phyloP scores from a whole-genome alignment of 1,140 invertebrate species.

The Diorhabda sublineata region DNA sequence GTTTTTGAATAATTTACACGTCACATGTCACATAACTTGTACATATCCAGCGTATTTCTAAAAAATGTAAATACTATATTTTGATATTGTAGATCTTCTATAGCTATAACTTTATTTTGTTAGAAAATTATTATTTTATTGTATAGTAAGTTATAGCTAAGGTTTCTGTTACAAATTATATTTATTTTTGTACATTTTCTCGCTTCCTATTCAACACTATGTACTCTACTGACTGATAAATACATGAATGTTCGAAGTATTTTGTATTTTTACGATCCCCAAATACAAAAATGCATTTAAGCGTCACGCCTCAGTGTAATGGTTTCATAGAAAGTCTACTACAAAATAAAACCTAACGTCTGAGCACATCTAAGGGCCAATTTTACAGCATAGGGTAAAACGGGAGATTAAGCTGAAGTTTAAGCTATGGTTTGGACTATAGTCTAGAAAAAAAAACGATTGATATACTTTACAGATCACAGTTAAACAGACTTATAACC shows the following conservation, averaged over 20 bases:
- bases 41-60: slow-evolving; percentile 19
- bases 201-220: slow-evolving; percentile 9
- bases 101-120: slow-evolving; percentile 6
- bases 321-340: too few relatives aligned
- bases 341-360: too few relatives aligned
- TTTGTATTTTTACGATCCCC: not conserved
- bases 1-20: not conserved
- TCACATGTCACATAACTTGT: slow-evolving; percentile 18
- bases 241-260: slow-evolving; percentile 11
- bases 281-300: too few relatives aligned
- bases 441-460: too few relatives aligned
- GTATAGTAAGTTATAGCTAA: slow-evolving; percentile 5
- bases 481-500: too few relatives aligned
- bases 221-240: slow-evolving; percentile 17
- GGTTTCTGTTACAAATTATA: not conserved
- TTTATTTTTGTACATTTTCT: slow-evolving; percentile 3
- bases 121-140: slow-evolving; percentile 8
- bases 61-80: slow-evolving; percentile 21
- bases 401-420: too few relatives aligned
- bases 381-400: too few relatives aligned
- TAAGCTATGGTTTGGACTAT: too few relatives aligned
- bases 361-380: too few relatives aligned
- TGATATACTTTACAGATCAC: too few relatives aligned
- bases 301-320: too few relatives aligned
- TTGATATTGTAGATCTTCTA: slow-evolving; percentile 13